phyloP scores from a whole-genome alignment of 2,797 vertebrate genomes.

The Liparis tanakae region DNA sequence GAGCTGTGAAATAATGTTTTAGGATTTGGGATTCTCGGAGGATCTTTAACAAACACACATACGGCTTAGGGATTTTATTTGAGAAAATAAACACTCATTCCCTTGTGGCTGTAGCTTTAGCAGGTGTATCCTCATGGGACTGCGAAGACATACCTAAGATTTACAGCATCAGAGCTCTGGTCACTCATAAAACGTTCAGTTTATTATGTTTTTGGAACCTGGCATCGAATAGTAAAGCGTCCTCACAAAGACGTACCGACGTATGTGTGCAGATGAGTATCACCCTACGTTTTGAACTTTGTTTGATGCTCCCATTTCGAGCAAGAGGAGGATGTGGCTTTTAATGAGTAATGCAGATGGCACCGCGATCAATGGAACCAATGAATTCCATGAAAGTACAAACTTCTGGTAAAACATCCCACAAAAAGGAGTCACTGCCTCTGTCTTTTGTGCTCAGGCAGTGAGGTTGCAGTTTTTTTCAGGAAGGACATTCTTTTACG shows the following conservation, averaged over 20 bases:
- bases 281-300: conserved; percentile 29
- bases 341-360: conserved; percentile 66
- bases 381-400: conserved; percentile 59
- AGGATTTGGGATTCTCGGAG: conserved; percentile 52
- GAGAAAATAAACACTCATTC: conserved; percentile 27
- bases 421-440: conserved; percentile 46
- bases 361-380: conserved; percentile 51
- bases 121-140: conserved; percentile 59
- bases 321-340: conserved; percentile 66
- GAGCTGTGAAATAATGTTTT: conserved; percentile 53
- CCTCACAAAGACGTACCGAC: conserved; percentile 15
- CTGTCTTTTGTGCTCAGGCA: conserved; percentile 47
- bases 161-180: conserved; percentile 2
- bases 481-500: conserved; percentile 57
- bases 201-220: neutral
- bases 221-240: neutral
- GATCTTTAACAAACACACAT: conserved; percentile 61
- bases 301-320: conserved; percentile 54
- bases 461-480: conserved; percentile 38
- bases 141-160: neutral
- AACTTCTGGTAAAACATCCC: conserved; percentile 56
- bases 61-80: conserved; percentile 43
- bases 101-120: conserved; percentile 29
- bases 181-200: neutral
- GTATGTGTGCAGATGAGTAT: conserved; percentile 27